Evolutionary conservation across 2,797 vertebrate genomes (phyloP).

Genomic region (Carcharodon carcharias): DNA sequence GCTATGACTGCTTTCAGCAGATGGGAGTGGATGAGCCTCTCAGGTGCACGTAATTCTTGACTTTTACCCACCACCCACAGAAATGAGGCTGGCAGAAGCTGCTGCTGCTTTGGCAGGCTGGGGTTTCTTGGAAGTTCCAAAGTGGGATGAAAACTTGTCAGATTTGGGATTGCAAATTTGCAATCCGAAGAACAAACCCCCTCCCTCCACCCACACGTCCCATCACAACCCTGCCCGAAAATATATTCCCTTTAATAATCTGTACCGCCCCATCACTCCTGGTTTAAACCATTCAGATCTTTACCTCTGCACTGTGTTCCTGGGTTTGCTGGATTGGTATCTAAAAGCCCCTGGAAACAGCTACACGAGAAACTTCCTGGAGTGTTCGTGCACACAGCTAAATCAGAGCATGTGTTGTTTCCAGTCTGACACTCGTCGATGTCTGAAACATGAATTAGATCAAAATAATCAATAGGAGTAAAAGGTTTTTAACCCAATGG

Average conservation of each 20-base stretch:
- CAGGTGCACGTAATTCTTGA: too few species aligned
- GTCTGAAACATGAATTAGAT: slow-evolving; percentile 38
- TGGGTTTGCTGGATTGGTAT: slow-evolving; percentile 39
- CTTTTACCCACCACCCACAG: not conserved
- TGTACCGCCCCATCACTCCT: not conserved
- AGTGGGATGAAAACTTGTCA: not conserved
- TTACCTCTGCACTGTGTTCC: slow-evolving; percentile 42
- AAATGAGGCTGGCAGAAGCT: not conserved
- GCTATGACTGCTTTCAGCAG: not conserved
- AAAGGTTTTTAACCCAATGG: not conserved
- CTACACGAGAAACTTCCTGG: slow-evolving; percentile 40
- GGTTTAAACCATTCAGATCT: not conserved
- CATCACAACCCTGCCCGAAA: not conserved
- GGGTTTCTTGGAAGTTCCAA: not conserved
- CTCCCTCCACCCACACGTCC: not conserved
- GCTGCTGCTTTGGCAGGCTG: not conserved
- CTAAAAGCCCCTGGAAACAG: slow-evolving; percentile 40
- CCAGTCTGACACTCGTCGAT: slow-evolving; percentile 41
- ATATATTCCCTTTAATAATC: not conserved
- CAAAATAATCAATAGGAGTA: not conserved
- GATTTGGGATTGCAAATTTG: not conserved
- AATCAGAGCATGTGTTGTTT: slow-evolving; percentile 37
- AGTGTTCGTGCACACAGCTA: slow-evolving; percentile 41
- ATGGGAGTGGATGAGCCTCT: not conserved
- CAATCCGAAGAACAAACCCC: not conserved